A percentile compares a stretch with the other conserved stretches of the same genome.
These are phyloP conservation scores for Ptiloglossa arizonensis DNA, from an alignment of 1,140 invertebrate species.

Conservation along the genomic window DNA sequence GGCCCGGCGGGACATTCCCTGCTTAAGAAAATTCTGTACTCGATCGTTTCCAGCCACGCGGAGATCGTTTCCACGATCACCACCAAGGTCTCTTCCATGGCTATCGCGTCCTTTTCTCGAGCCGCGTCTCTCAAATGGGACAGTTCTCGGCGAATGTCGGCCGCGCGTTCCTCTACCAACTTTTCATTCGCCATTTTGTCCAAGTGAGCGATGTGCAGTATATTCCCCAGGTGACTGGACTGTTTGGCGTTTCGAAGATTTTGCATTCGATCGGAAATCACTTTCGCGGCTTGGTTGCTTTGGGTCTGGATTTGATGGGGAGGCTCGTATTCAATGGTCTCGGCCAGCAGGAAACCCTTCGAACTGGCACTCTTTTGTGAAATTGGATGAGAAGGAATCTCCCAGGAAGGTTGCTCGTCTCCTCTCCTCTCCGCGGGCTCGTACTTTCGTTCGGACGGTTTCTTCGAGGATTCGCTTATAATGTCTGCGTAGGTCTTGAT, in stretches of 20 bases:
- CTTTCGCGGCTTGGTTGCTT: constrained; percentile 77
- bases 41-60: constrained; percentile 91
- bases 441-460: not conserved
- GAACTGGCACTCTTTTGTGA: constrained; percentile 52
- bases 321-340: constrained; percentile 59
- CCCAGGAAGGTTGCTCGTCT: constrained; percentile 60
- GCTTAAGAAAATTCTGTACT: constrained; percentile 88
- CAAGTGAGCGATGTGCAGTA: constrained; percentile 84
- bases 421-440: not conserved
- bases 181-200: constrained; percentile 83
- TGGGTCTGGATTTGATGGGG: constrained; percentile 70
- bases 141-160: constrained; percentile 83
- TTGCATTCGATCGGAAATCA: constrained; percentile 81
- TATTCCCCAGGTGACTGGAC: constrained; percentile 82
- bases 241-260: constrained; percentile 81
- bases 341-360: constrained; percentile 59
- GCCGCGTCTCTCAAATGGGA: constrained; percentile 85
- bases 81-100: constrained; percentile 87
- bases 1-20: constrained; percentile 77
- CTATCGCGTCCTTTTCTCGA: constrained; percentile 83
- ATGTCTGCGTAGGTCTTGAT: constrained; percentile 67
- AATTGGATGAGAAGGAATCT: constrained; percentile 49
- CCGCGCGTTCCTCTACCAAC: constrained; percentile 81
- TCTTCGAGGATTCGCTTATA: constrained; percentile 52
- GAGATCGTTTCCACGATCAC: constrained; percentile 90